These are phyloP conservation scores for Sphenodon punctatus DNA, from an alignment of 2,797 vertebrate species.

Conservation along the genomic window DNA sequence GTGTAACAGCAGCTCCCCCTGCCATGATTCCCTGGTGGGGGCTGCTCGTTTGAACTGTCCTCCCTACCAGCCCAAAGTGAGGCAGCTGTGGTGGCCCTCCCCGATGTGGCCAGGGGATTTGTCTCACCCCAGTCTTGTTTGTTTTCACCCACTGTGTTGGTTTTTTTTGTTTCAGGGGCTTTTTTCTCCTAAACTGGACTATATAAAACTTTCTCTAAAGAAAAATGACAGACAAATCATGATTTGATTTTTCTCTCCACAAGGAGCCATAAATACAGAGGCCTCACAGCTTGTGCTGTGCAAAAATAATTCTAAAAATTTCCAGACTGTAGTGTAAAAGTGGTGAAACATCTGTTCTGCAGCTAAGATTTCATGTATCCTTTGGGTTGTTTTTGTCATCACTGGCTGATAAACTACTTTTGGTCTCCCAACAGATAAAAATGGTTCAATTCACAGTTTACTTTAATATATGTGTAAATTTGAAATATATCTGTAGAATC, in stretches of 20 bases:
- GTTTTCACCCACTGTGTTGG: too few species aligned
- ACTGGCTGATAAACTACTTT: conserved; percentile 42
- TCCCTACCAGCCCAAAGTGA: too few species aligned
- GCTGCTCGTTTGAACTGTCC: too few species aligned
- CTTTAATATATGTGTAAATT: too few species aligned
- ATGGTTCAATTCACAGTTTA: conserved; percentile 12
- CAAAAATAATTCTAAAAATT: conserved; percentile 58
- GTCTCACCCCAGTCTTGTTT: too few species aligned
- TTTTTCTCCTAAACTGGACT: conserved; percentile 16
- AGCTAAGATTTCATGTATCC: conserved; percentile 38
- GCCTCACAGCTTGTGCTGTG: conserved; percentile 5
- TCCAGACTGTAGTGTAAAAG: conserved; percentile 32
- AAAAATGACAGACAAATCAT: conserved; percentile 55
- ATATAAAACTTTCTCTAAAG: conserved; percentile 53
- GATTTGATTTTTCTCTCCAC: conserved; percentile 54
- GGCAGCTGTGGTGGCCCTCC: too few species aligned
- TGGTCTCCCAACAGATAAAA: conserved; percentile 6
- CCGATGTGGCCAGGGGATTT: too few species aligned
- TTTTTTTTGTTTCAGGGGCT: too few species aligned
- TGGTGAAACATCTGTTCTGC: conserved; percentile 53
- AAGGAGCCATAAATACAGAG: conserved; percentile 58
- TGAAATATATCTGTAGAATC: conserved; percentile 13
- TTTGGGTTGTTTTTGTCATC: conserved; percentile 47
- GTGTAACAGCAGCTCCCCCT: too few species aligned
- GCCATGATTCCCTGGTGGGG: too few species aligned